Conservation (phyloP, 2,888 invertebrate genomes). For the Salticus scenicus region DNA sequence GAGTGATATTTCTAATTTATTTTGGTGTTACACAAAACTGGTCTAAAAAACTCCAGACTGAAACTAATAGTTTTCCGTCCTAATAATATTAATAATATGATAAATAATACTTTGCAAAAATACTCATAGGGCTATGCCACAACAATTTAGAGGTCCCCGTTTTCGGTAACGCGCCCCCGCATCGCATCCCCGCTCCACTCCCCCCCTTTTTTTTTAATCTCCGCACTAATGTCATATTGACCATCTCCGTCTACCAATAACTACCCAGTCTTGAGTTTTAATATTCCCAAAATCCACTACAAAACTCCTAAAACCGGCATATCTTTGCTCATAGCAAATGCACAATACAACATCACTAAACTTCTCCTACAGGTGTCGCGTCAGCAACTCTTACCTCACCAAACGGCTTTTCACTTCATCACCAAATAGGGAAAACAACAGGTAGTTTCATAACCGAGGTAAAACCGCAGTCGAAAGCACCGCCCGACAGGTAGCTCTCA, state of each 20-base stretch:
- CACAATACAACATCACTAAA: neutral
- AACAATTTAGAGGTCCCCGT: neutral
- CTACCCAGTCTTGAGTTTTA: too few relatives aligned
- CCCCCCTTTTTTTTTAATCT: neutral
- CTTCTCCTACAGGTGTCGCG: constrained; percentile 55
- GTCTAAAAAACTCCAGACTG: too few relatives aligned
- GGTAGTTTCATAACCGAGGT: constrained; percentile 42
- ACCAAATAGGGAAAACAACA: constrained; percentile 60
- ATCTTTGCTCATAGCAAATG: neutral
- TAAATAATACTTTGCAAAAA: too few relatives aligned
- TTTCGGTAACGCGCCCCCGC: neutral
- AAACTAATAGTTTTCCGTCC: too few relatives aligned
- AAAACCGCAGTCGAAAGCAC: constrained; percentile 36
- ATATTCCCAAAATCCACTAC: too few relatives aligned
- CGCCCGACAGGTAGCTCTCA: neutral
- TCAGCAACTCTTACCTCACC: constrained; percentile 30
- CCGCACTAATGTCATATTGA: neutral
- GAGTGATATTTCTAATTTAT: too few relatives aligned
- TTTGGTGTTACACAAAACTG: too few relatives aligned
- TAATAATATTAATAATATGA: too few relatives aligned
- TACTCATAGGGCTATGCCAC: too few relatives aligned
- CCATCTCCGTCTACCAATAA: too few relatives aligned
- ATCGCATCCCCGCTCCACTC: neutral
- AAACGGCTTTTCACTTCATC: constrained; percentile 50
- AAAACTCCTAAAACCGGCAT: neutral